Conservation (phyloP, 2,113 vertebrate genomes). For the Nannospalax galili region DNA sequence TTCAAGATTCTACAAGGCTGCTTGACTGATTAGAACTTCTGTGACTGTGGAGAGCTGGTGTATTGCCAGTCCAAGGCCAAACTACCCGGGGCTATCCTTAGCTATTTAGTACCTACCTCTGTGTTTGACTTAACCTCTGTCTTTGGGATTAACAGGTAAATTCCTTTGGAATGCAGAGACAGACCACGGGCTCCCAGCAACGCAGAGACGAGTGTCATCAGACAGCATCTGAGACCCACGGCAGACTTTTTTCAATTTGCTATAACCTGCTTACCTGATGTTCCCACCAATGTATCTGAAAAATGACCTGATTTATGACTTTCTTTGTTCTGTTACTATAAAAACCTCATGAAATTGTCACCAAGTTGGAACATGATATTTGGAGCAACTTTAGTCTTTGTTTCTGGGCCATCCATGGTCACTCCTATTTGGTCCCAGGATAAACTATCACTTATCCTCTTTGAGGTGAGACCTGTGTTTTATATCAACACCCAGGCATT, state of each 20-base stretch:
- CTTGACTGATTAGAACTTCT: not conserved
- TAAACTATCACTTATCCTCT: not conserved
- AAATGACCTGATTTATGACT: not conserved
- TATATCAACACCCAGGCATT: not conserved
- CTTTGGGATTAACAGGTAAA: not conserved
- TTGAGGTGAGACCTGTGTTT: not conserved
- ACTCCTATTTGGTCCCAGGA: too few relatives aligned
- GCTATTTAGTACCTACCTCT: not conserved
- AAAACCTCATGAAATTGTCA: not conserved
- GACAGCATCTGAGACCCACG: not conserved
- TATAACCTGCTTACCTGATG: not conserved
- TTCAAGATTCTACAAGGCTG: not conserved
- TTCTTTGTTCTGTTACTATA: not conserved
- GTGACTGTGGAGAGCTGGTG: not conserved
- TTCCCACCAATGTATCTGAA: not conserved
- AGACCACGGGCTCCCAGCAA: not conserved
- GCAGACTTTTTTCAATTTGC: not conserved
- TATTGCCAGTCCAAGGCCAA: not conserved
- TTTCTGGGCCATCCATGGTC: not conserved
- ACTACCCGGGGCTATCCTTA: not conserved
- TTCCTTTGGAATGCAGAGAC: not conserved
- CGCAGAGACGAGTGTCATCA: not conserved
- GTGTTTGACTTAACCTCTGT: not conserved
- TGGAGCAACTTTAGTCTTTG: not conserved
- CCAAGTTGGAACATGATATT: not conserved